Base-by-base conservation (phyloP, 2,113 vertebrate genomes). In the Phylloscopus trochiloides region DNA sequence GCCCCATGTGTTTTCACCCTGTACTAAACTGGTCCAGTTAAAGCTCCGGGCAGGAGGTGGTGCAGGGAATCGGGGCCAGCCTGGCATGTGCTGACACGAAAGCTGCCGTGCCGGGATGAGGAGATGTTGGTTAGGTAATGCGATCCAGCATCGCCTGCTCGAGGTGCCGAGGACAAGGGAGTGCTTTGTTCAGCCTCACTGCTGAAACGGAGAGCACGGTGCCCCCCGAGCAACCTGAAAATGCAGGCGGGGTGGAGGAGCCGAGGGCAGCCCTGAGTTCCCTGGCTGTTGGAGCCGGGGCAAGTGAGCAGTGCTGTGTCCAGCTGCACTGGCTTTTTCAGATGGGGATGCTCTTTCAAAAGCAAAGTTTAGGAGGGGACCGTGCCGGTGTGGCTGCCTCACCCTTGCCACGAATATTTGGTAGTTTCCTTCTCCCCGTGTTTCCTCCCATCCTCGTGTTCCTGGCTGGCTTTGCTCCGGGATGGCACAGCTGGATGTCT, bases 61-160 rank as follows among this genome's bases (percentile, higher is more conserved):
- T 54, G 79, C 91, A 5, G 63, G 86, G 63, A 61, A 86, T 47
- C n/a, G 26, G 79, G 94, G 94, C 92, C 82, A 93, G 82, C 25
- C 88, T 54, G 82, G 91, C 94, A 75, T 92, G 91, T 90, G 92
- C 88, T 86, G 88, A 90, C 94, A 95, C 12, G 94, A 84, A 92
- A 85, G 86, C 91, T 78, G 90, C 92, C 70, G 45, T 58, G 92
- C 90, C 3, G 34, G 84, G 85, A 73, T 1, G 48, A 59, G 79
- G 86, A 83, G 95, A 71, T 81, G 94, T 88, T 28, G 85, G 89
- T 96, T 95, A 82, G 95, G 95, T 82, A 84, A 89, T 10, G 55
- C 14, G 43, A 86, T 88, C 93, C 80, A 29, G 80, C 93, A 51
- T 92, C 3, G 71, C 72, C 79, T 12, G 86, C 86, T 78, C 3